Evolutionary conservation across 2,113 vertebrate species (phyloP).

Genomic region (Pyrgilauda ruficollis): DNA sequence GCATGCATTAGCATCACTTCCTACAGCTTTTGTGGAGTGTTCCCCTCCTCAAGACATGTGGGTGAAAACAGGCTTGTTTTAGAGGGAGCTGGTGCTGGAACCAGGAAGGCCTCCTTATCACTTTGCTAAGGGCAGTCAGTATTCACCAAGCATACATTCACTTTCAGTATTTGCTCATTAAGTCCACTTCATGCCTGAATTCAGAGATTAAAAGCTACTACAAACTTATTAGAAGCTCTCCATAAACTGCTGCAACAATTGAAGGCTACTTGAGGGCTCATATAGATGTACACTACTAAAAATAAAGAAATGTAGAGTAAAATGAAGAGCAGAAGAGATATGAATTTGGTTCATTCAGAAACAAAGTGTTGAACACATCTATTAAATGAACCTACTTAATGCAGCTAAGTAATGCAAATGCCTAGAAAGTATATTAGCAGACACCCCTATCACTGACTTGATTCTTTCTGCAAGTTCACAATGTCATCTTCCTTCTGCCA

Average conservation of each 20-base stretch:
- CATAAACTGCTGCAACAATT: background rate
- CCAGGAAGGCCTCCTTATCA: background rate
- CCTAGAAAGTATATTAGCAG: background rate
- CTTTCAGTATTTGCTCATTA: background rate
- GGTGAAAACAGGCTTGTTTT: background rate
- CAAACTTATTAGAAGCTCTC: background rate
- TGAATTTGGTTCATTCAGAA: background rate
- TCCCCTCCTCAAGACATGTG: background rate
- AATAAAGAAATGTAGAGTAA: background rate
- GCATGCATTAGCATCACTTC: background rate
- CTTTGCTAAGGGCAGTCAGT: background rate
- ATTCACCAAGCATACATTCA: background rate
- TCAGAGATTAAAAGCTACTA: background rate
- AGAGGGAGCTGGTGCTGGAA: background rate
- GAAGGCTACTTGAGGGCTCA: background rate
- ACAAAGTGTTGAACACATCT: background rate
- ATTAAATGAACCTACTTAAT: background rate
- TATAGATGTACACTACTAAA: background rate
- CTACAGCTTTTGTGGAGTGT: background rate
- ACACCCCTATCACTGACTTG: rapidly evolving
- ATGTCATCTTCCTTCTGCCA: background rate
- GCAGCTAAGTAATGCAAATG: background rate
- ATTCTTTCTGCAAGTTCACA: background rate
- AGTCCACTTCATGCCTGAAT: background rate
- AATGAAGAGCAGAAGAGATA: background rate